Base-by-base conservation (phyloP, 2,113 vertebrate species). In the Azemiops feae region DNA sequence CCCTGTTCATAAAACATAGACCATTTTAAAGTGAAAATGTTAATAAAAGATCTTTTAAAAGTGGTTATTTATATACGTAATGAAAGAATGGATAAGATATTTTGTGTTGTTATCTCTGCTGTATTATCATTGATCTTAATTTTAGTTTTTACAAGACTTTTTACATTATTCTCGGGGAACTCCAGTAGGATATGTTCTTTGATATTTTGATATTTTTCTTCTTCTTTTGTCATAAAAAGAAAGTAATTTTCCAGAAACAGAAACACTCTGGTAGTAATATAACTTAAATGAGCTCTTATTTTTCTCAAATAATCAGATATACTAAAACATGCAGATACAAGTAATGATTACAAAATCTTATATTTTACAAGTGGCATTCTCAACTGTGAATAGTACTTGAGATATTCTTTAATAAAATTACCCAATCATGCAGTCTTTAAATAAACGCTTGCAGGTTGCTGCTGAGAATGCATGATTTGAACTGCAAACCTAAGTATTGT, bases 371-470 rank as follows among this genome's bases (percentile, higher is more conserved):
- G 27, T 47, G 39, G 43, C 50, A 8, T 89, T 90, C 22, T 93
- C 87, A 94, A 3, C 0, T 93, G 34, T 81, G 53, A 34, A 2
- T 89, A 3, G 57, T 43, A 85, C 1, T 93, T 22, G 12, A 27
- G 16, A 57, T 22, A 95, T 93, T 11, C 20, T 92, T 92, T 87
- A 88, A 3, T 93, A 52, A 91, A 90, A 85, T 22, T 1, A 47
- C 1, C 87, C 10, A 91, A 0, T 27, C n/a, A 45, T 85, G 10
- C 50, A 3, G 60, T 91, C 87, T 20, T 89, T 93, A 1, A 86
- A 89, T 86, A 91, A 89, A 91, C 10, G 57, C 87, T 88, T 91
- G 52, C 92, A 94, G 60, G 53, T 47, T 74, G 50, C 43, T 20
- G 55, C n/a, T 23, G 22, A 81, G 50, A 90, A 85, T 18, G 57